These are phyloP conservation scores for Yasuhikotakia modesta DNA, from an alignment of 2,797 vertebrate genomes.

Conservation along the genomic window DNA sequence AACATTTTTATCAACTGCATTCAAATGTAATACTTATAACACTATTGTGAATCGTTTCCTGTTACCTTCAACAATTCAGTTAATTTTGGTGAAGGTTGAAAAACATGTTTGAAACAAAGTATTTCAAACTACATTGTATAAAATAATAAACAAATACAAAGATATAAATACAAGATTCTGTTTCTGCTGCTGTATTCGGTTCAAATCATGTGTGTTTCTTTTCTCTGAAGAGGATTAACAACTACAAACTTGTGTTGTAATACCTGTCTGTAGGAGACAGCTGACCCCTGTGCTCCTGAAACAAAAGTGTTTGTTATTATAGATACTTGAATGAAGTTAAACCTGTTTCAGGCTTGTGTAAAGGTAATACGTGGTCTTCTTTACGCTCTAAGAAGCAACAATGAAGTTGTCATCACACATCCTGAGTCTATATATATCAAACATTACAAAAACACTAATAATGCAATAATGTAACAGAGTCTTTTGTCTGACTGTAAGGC, in stretches of 20 bases:
- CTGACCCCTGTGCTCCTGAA: constrained; percentile 4
- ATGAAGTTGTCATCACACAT: background rate
- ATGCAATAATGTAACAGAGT: background rate
- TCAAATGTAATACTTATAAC: background rate
- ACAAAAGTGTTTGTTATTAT: background rate
- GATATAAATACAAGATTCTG: background rate
- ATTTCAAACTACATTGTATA: background rate
- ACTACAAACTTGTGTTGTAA: no score
- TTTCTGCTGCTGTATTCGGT: constrained; percentile 36
- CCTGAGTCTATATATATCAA: background rate
- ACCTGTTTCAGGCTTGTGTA: background rate
- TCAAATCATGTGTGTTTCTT: background rate
- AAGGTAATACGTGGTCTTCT: background rate
- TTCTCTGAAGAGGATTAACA: constrained; percentile 61
- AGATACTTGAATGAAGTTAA: background rate
- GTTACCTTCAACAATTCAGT: background rate
- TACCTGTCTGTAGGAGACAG: constrained; percentile 16
- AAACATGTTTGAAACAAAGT: background rate
- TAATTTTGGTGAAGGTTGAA: background rate
- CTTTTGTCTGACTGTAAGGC: background rate
- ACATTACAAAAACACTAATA: no score
- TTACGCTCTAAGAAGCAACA: background rate
- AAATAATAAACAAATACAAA: no score
- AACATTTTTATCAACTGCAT: no score
- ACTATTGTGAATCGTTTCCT: background rate